A percentile compares a stretch with the other conserved stretches of the same genome.
Evolutionary conservation across 2,113 vertebrate species (phyloP).

Genomic region (Calyptomena viridis): DNA sequence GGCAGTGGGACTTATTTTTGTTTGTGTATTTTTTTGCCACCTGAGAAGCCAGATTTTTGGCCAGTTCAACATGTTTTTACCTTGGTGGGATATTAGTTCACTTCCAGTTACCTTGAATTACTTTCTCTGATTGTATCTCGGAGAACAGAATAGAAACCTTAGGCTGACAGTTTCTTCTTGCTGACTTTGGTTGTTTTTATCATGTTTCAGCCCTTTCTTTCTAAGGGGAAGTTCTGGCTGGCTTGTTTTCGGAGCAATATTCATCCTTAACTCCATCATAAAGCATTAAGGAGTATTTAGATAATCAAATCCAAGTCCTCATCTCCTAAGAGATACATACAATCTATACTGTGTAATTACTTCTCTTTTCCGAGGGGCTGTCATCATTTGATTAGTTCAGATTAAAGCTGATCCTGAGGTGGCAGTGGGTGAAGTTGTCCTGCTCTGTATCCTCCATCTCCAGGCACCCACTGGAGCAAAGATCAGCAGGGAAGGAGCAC

Average conservation of each 20-base stretch:
- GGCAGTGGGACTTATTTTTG: not conserved
- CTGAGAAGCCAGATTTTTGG: not conserved
- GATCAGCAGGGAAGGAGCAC: not conserved
- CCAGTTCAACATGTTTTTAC: slow-evolving; percentile 5
- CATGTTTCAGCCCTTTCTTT: slow-evolving; percentile 4
- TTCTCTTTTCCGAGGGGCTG: slow-evolving; percentile 10
- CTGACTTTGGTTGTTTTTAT: not conserved
- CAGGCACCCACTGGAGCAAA: not conserved
- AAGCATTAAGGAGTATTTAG: slow-evolving; percentile 43
- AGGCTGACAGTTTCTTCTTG: not conserved
- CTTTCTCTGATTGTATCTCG: slow-evolving; percentile 3
- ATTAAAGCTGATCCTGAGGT: slow-evolving; percentile 1
- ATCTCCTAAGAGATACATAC: not conserved
- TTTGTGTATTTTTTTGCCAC: not conserved
- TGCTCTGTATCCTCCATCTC: not conserved
- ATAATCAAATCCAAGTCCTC: slow-evolving; percentile 49
- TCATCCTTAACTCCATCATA: slow-evolving; percentile 42
- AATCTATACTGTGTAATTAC: slow-evolving; percentile 29
- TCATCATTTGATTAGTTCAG: slow-evolving; percentile 21
- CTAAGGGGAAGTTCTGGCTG: not conserved
- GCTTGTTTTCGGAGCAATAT: slow-evolving; percentile 36
- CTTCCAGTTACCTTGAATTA: slow-evolving; percentile 30
- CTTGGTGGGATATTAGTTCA: slow-evolving; percentile 1
- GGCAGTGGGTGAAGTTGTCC: not conserved
- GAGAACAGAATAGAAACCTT: slow-evolving; percentile 28